Evolutionary conservation across 2,888 invertebrate species (phyloP).

Genomic region (Steinernema carpocapsae): DNA sequence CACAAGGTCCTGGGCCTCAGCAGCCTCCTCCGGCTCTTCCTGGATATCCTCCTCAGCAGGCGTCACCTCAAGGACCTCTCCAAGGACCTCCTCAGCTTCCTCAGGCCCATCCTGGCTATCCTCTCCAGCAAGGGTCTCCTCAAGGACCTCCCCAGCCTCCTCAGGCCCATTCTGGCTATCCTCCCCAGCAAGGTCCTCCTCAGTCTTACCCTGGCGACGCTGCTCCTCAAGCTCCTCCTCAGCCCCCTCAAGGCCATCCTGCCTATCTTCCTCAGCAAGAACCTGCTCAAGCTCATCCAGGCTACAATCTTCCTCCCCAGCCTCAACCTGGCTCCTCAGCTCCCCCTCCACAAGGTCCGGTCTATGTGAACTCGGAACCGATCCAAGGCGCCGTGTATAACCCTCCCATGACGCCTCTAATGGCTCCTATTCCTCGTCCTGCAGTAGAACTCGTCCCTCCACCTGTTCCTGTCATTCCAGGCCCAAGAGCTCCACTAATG

Average conservation of each 20-base stretch:
- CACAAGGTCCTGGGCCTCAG: background rate
- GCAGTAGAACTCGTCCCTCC: slow-evolving; percentile 13
- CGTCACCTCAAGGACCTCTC: background rate
- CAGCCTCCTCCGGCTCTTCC: background rate
- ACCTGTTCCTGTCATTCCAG: background rate
- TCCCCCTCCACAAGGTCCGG: background rate
- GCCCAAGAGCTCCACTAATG: background rate
- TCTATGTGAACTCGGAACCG: background rate
- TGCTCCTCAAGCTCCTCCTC: background rate
- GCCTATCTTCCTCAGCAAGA: background rate
- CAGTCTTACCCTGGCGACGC: background rate
- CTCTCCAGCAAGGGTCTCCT: background rate
- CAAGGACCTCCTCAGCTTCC: background rate
- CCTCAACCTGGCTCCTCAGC: background rate
- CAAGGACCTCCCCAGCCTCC: background rate
- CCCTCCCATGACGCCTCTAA: background rate
- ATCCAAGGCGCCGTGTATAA: slow-evolving; percentile 30
- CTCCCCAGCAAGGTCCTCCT: background rate
- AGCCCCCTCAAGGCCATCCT: background rate
- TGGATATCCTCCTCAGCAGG: slow-evolving; percentile 18
- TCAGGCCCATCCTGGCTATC: background rate
- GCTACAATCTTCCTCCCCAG: background rate
- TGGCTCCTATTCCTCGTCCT: slow-evolving; percentile 16
- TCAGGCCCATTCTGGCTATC: background rate
- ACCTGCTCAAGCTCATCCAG: background rate